These are phyloP conservation scores for Erebia palarica DNA, from an alignment of 2,888 invertebrate genomes.

Conservation along the genomic window DNA sequence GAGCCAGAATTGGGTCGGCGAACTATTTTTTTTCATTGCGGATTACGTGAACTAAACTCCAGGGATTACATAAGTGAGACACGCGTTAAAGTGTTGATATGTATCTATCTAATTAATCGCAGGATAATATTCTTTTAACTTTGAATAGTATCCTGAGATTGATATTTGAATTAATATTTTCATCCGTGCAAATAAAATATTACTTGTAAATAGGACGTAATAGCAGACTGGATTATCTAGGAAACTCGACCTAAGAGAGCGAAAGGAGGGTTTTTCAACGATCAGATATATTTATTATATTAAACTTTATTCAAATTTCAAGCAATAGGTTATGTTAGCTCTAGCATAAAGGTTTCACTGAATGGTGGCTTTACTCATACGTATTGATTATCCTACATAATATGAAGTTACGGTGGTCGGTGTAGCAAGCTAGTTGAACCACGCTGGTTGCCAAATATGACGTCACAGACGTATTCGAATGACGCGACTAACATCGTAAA, in stretches of 20 bases:
- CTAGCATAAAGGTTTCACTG: not conserved
- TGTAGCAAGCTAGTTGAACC: conserved; percentile 26
- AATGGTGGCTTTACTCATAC: conserved; percentile 12
- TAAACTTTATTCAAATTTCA: too few species aligned
- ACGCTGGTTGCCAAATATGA: conserved; percentile 32
- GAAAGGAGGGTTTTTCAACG: too few species aligned
- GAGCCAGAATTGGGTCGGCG: conserved; percentile 17
- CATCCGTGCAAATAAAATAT: too few species aligned
- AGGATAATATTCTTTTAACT: too few species aligned
- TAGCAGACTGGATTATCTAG: too few species aligned
- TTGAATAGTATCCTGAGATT: too few species aligned
- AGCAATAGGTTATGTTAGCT: not conserved
- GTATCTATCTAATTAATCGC: not conserved
- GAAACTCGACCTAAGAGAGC: too few species aligned
- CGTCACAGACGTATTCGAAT: conserved; percentile 34
- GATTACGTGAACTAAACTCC: conserved; percentile 8
- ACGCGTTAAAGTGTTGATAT: not conserved
- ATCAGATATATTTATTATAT: too few species aligned
- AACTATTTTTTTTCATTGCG: conserved; percentile 14
- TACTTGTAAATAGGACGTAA: too few species aligned
- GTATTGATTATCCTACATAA: conserved; percentile 37
- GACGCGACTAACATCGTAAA: conserved; percentile 26
- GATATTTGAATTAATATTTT: too few species aligned
- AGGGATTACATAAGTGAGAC: conserved; percentile 12
- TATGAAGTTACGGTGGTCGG: conserved; percentile 30